phyloP scores from a whole-genome alignment of 2,888 invertebrate genomes.

The Drosophila demipolita region DNA sequence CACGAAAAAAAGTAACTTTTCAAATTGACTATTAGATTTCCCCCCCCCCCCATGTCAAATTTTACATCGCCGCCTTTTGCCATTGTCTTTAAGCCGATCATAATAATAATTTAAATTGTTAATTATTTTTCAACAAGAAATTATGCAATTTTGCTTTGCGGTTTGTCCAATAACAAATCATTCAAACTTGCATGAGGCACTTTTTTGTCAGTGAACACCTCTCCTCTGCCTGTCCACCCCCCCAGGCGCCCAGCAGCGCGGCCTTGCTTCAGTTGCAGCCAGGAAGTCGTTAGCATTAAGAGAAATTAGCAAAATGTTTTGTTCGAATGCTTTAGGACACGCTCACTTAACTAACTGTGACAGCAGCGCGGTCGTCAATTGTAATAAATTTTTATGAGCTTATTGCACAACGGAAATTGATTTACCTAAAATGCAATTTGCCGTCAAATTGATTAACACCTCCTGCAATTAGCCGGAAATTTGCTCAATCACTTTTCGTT shows the following conservation, averaged over 20 bases:
- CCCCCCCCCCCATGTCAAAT: background rate
- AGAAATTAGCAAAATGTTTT: slow-evolving; percentile 52
- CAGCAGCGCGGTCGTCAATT: slow-evolving; percentile 41
- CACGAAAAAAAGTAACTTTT: background rate
- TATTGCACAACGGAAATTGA: slow-evolving; percentile 56
- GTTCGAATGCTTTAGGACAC: slow-evolving; percentile 45
- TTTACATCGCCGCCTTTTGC: slow-evolving; percentile 1
- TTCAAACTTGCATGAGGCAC: slow-evolving; percentile 52
- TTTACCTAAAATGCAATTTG: slow-evolving; percentile 61
- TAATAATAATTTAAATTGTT: slow-evolving; percentile 23
- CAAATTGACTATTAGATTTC: background rate
- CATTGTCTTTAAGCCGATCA: slow-evolving; percentile 10
- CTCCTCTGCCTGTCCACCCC: background rate
- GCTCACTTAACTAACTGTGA: slow-evolving; percentile 66
- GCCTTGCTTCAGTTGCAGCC: slow-evolving; percentile 33
- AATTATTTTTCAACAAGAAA: slow-evolving; percentile 30
- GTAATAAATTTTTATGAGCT: slow-evolving; percentile 45
- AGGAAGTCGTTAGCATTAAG: slow-evolving; percentile 53
- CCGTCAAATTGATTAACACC: slow-evolving; percentile 53
- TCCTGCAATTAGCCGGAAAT: slow-evolving; percentile 45
- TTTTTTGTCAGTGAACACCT: slow-evolving; percentile 11
- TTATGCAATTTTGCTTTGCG: slow-evolving; percentile 42
- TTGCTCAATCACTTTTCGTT: slow-evolving; percentile 12
- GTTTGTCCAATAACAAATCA: slow-evolving; percentile 12
- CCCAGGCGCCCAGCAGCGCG: background rate